Conservation (phyloP, 2,113 vertebrate genomes). For the Oncorhynchus mykiss region DNA sequence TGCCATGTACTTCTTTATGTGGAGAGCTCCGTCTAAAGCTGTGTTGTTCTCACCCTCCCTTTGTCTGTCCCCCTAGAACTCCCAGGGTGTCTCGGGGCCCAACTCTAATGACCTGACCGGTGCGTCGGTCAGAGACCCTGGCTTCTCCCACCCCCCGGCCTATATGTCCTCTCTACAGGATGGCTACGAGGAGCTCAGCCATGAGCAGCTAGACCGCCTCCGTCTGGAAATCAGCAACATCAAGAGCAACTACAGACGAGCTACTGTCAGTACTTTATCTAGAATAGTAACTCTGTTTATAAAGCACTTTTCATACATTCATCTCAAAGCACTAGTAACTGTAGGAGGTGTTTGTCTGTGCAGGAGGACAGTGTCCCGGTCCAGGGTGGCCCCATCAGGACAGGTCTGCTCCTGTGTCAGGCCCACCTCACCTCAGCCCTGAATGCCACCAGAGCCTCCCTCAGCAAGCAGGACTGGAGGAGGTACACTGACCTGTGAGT, state of each 20-base stretch:
- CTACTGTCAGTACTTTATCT: slow-evolving; percentile 67
- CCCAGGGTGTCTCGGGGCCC: slow-evolving; percentile 80
- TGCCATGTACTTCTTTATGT: too few relatives aligned
- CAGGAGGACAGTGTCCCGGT: slow-evolving; percentile 73
- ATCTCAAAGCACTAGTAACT: background rate
- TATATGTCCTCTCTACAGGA: slow-evolving; percentile 81
- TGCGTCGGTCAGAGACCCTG: slow-evolving; percentile 68
- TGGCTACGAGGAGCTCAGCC: slow-evolving; percentile 78
- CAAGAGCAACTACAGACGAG: slow-evolving; percentile 79
- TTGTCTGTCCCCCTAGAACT: slow-evolving; percentile 74
- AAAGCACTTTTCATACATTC: too few relatives aligned
- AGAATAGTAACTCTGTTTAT: too few relatives aligned
- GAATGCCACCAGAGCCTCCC: slow-evolving; percentile 79
- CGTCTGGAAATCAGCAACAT: slow-evolving; percentile 75
- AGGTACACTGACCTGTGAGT: slow-evolving; percentile 89
- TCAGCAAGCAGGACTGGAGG: slow-evolving; percentile 86
- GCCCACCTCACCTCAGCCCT: slow-evolving; percentile 82
- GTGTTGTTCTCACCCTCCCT: background rate
- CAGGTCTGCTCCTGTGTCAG: slow-evolving; percentile 72
- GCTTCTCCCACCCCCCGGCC: slow-evolving; percentile 60
- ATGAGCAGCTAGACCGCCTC: slow-evolving; percentile 80
- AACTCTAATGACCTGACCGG: slow-evolving; percentile 78
- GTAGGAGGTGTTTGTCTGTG: slow-evolving; percentile 22
- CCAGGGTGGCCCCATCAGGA: slow-evolving; percentile 67
- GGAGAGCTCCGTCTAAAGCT: too few relatives aligned